Evolutionary conservation across 53 echinoderm and acorn worm genomes (phyloP), one percentile per base, ranked within the genome.

Genomic region (Pentamera pediparva): DNA sequence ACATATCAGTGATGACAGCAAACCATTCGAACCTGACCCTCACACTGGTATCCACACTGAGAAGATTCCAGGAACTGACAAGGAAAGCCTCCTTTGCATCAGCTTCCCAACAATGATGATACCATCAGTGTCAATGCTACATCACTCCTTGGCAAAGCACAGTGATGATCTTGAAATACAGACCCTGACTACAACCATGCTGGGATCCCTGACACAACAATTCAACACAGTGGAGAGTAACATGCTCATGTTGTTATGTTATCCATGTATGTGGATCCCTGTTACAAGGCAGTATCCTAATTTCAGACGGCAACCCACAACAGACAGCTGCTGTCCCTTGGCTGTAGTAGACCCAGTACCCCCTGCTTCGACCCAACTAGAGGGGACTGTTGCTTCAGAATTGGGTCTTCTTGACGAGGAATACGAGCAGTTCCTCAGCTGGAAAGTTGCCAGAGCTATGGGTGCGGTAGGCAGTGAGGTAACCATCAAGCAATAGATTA

Each of bases 1-100:
- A 79, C 6, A 65, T 79, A 2, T 69, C 79, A 4, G 26, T 45
- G 19, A 79, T 79, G 79, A 36, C 69, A 6, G 69, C 79, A 65
- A 79, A 67, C 35, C 79, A 64, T 4, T 79, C 67, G 69, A 67
- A 54, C 2, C 32, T 79, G 27, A 38, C 69, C 10, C 2, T 18
- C 19, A 55, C 69, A 36, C 24, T 79, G 9, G 78, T 79, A 4
- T 28, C 34, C 4, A 29, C 78, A 8, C 32, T 78, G 29, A 15
- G 40, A 27, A 54, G 28, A 35, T 50, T 78, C 55, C 65, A 67
- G 36, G 67, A 65, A 24, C 78, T 78, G 24, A 69, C 78, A 1
- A 37, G 55, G 30, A 65, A 55, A 36, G 54, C 67, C 28, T 78
- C 78, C 21, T 37, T 31, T 0, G 37, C 65, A 21, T 39, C 56